Base-by-base conservation (phyloP, 2,113 vertebrate species). In the Fulica atra region DNA sequence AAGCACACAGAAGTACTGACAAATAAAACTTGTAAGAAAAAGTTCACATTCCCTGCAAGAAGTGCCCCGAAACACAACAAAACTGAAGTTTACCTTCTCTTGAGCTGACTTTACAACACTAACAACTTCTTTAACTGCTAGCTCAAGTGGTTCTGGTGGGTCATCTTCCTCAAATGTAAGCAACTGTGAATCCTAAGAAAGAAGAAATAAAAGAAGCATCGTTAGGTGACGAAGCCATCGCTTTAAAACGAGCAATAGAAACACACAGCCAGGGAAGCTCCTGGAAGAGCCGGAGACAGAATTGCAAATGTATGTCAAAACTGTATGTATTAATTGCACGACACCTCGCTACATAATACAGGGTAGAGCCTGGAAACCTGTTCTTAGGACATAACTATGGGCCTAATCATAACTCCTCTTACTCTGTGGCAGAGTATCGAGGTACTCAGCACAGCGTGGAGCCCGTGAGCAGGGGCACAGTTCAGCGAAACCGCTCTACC, bases 131-230 rank as follows among this genome's bases (percentile, higher is more conserved):
- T 97, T 97, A 73, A 99, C 93, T 6, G 50, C 91, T 89, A 99
- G 98, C 70, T 99, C 98, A 28, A 99, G 98, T 4, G 98, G 97
- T 71, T 98, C 98, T 33, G 97, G 73, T 59, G 74, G 85, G 7
- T 80, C 97, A 92, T 99, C 98, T 53, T 99, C 98, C 93, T 98
- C 98, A 97, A 99, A 99, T 0, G 94, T 97, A 44, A 99, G 95
- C 77, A 97, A 71, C 71, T 98, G 80, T 2, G 97, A 97, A 56
- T 97, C 98, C 99, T 99, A 95, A 77, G 77, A 82, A 78, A 72
- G 28, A 53, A 92, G 28, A 54, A 57, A 56, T n/a, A n/a, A 7
- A 56, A 78, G 40, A 54, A 91, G 44, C 15, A 81, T 71, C 1
- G 1, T 92, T 74, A 93, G 83, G 13, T 71, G 76, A 85, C 0